These are phyloP conservation scores for Parnassius mnemosyne DNA, from an alignment of 2,888 invertebrate genomes.

Conservation along the genomic window DNA sequence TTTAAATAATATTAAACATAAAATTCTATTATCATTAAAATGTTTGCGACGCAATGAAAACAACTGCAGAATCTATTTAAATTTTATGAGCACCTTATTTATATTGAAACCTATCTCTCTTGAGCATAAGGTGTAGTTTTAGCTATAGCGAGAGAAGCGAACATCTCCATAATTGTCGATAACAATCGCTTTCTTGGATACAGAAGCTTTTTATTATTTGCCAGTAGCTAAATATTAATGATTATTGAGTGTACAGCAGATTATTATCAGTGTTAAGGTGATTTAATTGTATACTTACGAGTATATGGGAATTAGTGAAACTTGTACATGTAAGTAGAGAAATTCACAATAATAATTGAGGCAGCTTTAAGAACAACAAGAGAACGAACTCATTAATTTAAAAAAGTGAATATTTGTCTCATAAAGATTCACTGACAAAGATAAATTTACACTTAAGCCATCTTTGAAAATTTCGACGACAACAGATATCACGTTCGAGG, in stretches of 20 bases:
- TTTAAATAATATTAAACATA: conserved; percentile 13
- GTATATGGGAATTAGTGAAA: too few relatives aligned
- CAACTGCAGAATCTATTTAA: neutral
- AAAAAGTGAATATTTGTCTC: conserved; percentile 19
- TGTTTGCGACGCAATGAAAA: neutral
- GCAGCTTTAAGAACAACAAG: neutral
- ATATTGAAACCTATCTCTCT: neutral
- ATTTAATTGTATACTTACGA: too few relatives aligned
- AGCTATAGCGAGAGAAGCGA: neutral
- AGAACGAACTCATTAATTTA: conserved; percentile 3
- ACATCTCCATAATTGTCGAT: neutral
- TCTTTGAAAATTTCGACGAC: conserved; percentile 14
- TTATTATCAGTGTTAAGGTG: too few relatives aligned
- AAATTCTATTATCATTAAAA: conserved; percentile 10
- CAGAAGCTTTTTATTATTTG: too few relatives aligned
- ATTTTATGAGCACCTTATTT: neutral
- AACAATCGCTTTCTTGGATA: neutral
- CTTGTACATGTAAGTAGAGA: neutral
- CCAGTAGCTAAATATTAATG: too few relatives aligned
- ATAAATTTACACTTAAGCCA: conserved; percentile 12
- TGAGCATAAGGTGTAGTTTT: neutral
- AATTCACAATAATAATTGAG: neutral
- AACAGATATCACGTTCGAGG: conserved; percentile 16
- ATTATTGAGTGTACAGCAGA: too few relatives aligned
- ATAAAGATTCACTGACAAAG: neutral